Base-by-base conservation (phyloP, 2,113 vertebrate species). In the Benitochromis conjunctus region DNA sequence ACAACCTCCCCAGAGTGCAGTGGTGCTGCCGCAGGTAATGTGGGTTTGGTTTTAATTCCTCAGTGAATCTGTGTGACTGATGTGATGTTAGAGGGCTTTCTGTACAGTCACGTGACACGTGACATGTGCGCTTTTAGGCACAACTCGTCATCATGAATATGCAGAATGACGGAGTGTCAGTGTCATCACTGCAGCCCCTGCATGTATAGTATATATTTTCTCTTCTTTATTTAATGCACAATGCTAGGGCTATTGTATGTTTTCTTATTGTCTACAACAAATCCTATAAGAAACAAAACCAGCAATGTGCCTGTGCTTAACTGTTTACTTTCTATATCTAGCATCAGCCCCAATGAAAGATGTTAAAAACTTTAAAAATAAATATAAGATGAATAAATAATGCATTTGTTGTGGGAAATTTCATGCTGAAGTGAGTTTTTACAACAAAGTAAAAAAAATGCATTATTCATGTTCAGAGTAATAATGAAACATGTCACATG, bases 1-100 rank as follows among this genome's bases (percentile, higher is more conserved):
- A 86, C 90, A 80, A 55, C 48, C 62, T 89, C 82, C 12, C 51
- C 7, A 56, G 86, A 89, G 88, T 69, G 77, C 64, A 51, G 64
- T 74, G 88, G 29, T 53, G 43, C 64, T 57, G 93, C 93, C 89
- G 76, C 12, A 87, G 94, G 95, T 94, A 21, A 79, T 85, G 80
- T 84, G 24, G 86, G 64, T 84, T 88, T 88, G 86, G 26, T 89
- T 92, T 86, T 92, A 88, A 89, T 93, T 91, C 93, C 78, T 55
- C 69, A 55, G 34, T 58, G 82, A 92, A 92, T 93, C 89, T 92
- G 53, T 82, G 69, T 92, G 95, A 95, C 79, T 90, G 92, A 93
- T 86, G 83, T 41, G 71, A 77, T 76, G 77, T 91, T 80, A 18
- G 38, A 89, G 91, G 89, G 86, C 21, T 76, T 87, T 51, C 48